Evolutionary conservation across 2,797 vertebrate species (phyloP).

Genomic region (Semaprochilodus insignis): DNA sequence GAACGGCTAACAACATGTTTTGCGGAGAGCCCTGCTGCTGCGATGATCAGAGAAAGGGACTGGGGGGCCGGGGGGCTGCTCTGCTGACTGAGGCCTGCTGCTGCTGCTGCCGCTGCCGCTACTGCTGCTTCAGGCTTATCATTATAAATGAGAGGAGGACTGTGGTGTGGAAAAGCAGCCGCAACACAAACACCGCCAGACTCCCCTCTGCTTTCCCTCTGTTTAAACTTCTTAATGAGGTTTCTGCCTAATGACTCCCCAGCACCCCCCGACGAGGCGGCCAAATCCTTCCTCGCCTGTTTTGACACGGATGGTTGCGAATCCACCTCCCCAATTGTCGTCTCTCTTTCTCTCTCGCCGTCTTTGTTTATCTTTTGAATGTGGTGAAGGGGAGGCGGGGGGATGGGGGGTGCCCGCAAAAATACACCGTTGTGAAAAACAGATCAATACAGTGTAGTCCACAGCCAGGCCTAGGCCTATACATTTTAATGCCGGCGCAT

Average conservation of each 20-base stretch:
- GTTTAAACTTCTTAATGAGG: constrained; percentile 59
- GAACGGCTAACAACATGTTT: constrained; percentile 51
- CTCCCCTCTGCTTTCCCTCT: constrained; percentile 34
- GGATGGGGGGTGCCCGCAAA: too few species aligned
- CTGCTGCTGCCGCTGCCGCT: constrained; percentile 14
- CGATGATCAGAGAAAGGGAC: constrained; percentile 52
- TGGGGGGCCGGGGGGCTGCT: constrained; percentile 20
- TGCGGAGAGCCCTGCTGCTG: constrained; percentile 36
- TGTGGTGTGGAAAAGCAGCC: background rate
- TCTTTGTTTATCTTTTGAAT: background rate
- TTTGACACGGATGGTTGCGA: constrained; percentile 7
- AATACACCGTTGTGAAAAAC: constrained; percentile 53
- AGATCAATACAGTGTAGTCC: constrained; percentile 50
- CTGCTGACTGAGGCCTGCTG: constrained; percentile 30
- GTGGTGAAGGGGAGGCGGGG: background rate
- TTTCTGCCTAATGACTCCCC: constrained; percentile 54
- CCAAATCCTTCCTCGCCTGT: constrained; percentile 27
- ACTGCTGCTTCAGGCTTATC: constrained; percentile 44
- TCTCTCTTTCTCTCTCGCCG: background rate
- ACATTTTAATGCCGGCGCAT: constrained; percentile 9
- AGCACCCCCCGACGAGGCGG: constrained; percentile 26
- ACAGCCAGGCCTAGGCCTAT: background rate
- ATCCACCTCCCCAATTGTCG: background rate
- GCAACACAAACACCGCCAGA: constrained; percentile 46
- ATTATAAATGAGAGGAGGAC: constrained; percentile 45